Conservation (phyloP, 2,113 vertebrate genomes). For the Amazona vittata region DNA sequence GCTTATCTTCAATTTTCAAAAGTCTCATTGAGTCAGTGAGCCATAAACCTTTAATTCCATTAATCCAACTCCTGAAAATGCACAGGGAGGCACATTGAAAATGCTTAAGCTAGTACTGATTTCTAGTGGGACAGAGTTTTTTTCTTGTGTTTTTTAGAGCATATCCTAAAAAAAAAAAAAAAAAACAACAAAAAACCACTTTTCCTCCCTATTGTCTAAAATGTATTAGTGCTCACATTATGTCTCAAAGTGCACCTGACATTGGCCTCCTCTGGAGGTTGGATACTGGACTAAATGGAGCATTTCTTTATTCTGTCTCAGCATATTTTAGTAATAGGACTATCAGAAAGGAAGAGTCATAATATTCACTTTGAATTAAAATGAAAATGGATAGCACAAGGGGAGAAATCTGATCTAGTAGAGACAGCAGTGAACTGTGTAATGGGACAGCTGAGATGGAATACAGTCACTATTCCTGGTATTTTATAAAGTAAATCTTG, state of each 20-base stretch:
- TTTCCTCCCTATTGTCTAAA: background rate
- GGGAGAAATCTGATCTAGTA: background rate
- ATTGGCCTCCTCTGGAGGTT: background rate
- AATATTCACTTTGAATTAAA: background rate
- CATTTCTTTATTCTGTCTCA: conserved; percentile 16
- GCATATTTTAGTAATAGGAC: background rate
- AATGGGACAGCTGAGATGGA: background rate
- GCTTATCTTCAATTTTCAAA: background rate
- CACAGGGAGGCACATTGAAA: background rate
- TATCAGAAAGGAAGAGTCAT: background rate
- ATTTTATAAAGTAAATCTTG: background rate
- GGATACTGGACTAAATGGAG: background rate
- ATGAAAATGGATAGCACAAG: background rate
- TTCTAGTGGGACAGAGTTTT: background rate
- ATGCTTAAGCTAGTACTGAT: background rate
- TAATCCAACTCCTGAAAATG: background rate
- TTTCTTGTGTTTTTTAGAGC: background rate
- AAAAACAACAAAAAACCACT: background rate
- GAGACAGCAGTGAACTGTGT: conserved; percentile 13
- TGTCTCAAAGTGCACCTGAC: background rate
- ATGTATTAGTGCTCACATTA: background rate
- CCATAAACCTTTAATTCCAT: background rate
- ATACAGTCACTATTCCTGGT: background rate
- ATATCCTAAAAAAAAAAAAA: background rate
- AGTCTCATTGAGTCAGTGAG: background rate